phyloP scores from a whole-genome alignment of 1,140 invertebrate species.

The Ruditapes philippinarum region DNA sequence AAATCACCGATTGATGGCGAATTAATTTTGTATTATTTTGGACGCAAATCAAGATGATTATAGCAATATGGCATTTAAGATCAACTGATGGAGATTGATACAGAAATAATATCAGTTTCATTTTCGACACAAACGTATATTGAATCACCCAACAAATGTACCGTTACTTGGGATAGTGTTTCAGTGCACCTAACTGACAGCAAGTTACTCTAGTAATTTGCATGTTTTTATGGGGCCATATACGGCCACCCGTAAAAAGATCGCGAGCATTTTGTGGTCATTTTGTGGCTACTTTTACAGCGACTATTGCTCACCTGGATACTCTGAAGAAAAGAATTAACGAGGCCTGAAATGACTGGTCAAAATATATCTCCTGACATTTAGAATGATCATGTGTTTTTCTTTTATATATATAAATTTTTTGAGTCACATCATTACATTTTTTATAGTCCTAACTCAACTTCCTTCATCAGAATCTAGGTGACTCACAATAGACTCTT shows the following conservation, averaged over 20 bases:
- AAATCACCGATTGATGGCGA: constrained; percentile 47
- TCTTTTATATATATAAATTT: too few relatives aligned
- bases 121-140: constrained; percentile 18
- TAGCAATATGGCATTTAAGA: constrained; percentile 50
- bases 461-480: too few relatives aligned
- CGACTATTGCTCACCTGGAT: neutral
- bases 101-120: constrained; percentile 60
- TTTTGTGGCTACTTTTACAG: constrained; percentile 25
- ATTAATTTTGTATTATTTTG: constrained; percentile 63
- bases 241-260: constrained; percentile 49
- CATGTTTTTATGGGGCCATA: constrained; percentile 43
- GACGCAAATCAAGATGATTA: constrained; percentile 35
- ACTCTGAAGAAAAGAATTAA: constrained; percentile 15
- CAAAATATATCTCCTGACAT: neutral
- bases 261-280: constrained; percentile 47
- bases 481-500: too few relatives aligned
- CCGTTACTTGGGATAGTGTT: constrained; percentile 49
- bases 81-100: constrained; percentile 49
- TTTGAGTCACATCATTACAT: too few relatives aligned
- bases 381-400: neutral
- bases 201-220: constrained; percentile 4
- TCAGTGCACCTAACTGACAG: constrained; percentile 56
- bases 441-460: too few relatives aligned
- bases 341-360: constrained; percentile 13
- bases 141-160: constrained; percentile 27